phyloP scores from a whole-genome alignment of 2,888 invertebrate genomes.

The Chesias legatella region DNA sequence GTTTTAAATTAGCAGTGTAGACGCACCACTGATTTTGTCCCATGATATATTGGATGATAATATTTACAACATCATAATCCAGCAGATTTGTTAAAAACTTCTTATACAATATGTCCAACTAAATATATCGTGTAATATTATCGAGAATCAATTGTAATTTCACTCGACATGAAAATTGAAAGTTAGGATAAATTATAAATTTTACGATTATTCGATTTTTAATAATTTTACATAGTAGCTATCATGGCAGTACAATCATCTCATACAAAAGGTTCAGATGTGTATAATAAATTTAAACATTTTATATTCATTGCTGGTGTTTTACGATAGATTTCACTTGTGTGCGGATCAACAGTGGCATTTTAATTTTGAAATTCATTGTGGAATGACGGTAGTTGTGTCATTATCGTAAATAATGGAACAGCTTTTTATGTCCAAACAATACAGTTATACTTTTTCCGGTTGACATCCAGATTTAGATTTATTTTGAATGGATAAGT shows the following conservation, averaged over 20 bases:
- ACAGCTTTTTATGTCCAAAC: conserved; percentile 16
- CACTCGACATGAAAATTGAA: conserved; percentile 30
- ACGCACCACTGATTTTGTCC: conserved; percentile 17
- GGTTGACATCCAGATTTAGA: neutral
- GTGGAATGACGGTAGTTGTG: conserved; percentile 27
- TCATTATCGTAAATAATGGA: conserved; percentile 24
- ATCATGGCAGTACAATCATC: conserved; percentile 23
- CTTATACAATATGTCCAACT: conserved; percentile 5
- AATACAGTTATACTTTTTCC: conserved; percentile 11
- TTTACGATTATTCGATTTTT: conserved; percentile 39
- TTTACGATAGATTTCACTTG: conserved; percentile 41
- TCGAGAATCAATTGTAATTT: conserved; percentile 21
- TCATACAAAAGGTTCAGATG: conserved; percentile 23
- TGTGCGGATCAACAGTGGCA: conserved; percentile 25
- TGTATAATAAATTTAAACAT: conserved; percentile 45
- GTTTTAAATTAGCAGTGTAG: conserved; percentile 53
- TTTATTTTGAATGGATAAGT: neutral
- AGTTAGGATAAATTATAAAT: conserved; percentile 35
- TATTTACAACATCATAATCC: conserved; percentile 18
- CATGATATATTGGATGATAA: conserved; percentile 44
- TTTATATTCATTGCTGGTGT: conserved; percentile 49
- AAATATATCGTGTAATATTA: conserved; percentile 18
- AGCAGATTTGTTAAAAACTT: conserved; percentile 6
- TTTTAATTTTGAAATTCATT: conserved; percentile 39
- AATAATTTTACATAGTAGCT: conserved; percentile 33